These are phyloP conservation scores for Scelioninae gen. 2 DNA, from an alignment of 2,888 invertebrate species.

Conservation along the genomic window DNA sequence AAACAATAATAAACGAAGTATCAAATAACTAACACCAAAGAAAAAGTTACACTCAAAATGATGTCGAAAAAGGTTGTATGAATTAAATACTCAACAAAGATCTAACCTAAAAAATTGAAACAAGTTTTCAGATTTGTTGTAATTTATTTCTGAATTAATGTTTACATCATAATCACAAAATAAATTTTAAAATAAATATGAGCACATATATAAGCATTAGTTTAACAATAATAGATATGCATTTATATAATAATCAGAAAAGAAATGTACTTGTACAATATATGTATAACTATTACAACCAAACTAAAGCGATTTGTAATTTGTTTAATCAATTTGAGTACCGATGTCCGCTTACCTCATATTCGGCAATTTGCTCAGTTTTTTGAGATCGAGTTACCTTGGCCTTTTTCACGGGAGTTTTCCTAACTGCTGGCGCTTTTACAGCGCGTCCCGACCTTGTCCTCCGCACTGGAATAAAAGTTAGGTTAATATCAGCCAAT, in stretches of 20 bases:
- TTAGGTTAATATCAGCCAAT: slow-evolving; percentile 19
- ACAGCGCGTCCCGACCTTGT: slow-evolving; percentile 78
- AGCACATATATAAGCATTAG: slow-evolving; percentile 8
- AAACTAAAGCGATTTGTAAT: slow-evolving; percentile 13
- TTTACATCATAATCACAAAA: slow-evolving; percentile 34
- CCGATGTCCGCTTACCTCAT: slow-evolving; percentile 68
- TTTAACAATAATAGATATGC: slow-evolving; percentile 3
- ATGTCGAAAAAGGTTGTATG: not conserved
- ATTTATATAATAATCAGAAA: not conserved
- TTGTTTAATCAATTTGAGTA: slow-evolving; percentile 8
- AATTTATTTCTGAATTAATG: slow-evolving; percentile 24
- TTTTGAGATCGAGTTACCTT: slow-evolving; percentile 67
- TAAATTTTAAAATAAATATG: slow-evolving; percentile 34
- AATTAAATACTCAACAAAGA: slow-evolving; percentile 7
- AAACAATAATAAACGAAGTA: too few relatives aligned
- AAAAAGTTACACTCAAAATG: too few relatives aligned
- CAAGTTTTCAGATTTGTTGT: slow-evolving; percentile 37
- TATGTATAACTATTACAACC: slow-evolving; percentile 19
- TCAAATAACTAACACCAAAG: too few relatives aligned
- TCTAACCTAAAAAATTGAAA: slow-evolving; percentile 44
- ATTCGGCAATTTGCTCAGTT: slow-evolving; percentile 65
- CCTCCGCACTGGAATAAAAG: slow-evolving; percentile 75
- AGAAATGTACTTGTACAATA: slow-evolving; percentile 3
- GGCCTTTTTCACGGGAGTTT: slow-evolving; percentile 70
- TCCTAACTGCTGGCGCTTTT: slow-evolving; percentile 64